Evolutionary conservation across 1,140 invertebrate genomes (phyloP), one percentile per base, ranked within the genome.

Genomic region (Eufriesea mexicana): DNA sequence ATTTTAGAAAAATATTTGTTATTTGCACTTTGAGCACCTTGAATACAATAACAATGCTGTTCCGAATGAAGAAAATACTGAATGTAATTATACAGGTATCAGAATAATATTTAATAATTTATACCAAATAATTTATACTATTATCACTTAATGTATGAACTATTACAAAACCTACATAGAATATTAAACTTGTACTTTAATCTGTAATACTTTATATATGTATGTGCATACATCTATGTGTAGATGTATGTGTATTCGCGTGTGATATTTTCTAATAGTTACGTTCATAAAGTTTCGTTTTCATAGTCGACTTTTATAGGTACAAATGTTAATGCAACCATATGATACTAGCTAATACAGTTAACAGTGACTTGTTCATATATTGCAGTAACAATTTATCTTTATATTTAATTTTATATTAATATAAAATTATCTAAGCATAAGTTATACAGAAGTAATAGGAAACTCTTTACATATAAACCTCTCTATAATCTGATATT

Each of bases 1-100:
- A 83, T 78, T 54, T 79, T 47, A 77, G 64, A 54, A 78, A 54
- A 35, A n/a, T 49, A 6, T 55, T 49, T 51, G 20, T 57, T 82
- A 28, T 77, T 76, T 68, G 23, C 20, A 54, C 2, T 20, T 73
- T 18, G 55, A 14, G 2, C 8, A 73, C 5, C 10, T 1, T 23
- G n/a, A 18, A n/a, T 71, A 28, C 23, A 47, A 47, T 28, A 2
- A 66, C 57, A 20, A 28, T 6, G 12, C 42, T 49, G 18, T 77
- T 47, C 16, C 8, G 5, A 35, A 54, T 23, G 28, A 51, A 61
- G 7, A 25, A 70, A 70, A 23, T 59, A 55, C 42, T 70, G 55
- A 83, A 64, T 70, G 14, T 25, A 35, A 59, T 83, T 83, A 70
- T 70, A 68, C 80, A 83, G 55, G 74, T 45, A 75, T 57, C n/a